Conservation (phyloP, 2,113 vertebrate genomes). For the Bombycilla garrulus region DNA sequence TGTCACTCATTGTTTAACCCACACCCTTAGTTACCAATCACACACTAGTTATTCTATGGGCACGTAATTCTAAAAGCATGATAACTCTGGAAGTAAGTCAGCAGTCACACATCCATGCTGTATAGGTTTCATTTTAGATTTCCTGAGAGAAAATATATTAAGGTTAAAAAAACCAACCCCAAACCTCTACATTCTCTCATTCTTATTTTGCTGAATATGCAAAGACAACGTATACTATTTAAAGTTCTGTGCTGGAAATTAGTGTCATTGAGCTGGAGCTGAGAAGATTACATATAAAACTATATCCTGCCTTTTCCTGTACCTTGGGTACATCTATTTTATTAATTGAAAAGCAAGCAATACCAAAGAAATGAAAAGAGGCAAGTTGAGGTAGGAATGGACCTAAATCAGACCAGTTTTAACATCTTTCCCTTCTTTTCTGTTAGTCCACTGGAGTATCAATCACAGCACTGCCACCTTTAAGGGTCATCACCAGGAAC, state of each 20-base stretch:
- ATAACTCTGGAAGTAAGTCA: background rate
- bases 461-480: background rate
- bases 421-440: background rate
- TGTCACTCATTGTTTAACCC: background rate
- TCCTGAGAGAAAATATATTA: background rate
- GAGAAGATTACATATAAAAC: background rate
- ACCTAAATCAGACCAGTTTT: background rate
- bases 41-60: background rate
- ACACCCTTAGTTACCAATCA: background rate
- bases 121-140: background rate
- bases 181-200: background rate
- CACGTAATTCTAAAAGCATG: background rate
- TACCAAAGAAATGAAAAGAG: background rate
- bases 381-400: background rate
- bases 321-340: background rate
- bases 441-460: background rate
- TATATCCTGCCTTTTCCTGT: background rate
- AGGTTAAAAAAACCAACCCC: background rate
- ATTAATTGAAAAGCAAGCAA: background rate
- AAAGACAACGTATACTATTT: background rate
- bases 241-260: background rate
- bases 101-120: background rate
- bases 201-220: background rate
- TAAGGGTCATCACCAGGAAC: background rate
- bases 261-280: background rate